Percentiles rank a stretch among this genome's conserved stretches.
These are phyloP conservation scores for Typhlomys cinereus DNA, from an alignment of 2,113 vertebrate genomes.

Conservation along the genomic window DNA sequence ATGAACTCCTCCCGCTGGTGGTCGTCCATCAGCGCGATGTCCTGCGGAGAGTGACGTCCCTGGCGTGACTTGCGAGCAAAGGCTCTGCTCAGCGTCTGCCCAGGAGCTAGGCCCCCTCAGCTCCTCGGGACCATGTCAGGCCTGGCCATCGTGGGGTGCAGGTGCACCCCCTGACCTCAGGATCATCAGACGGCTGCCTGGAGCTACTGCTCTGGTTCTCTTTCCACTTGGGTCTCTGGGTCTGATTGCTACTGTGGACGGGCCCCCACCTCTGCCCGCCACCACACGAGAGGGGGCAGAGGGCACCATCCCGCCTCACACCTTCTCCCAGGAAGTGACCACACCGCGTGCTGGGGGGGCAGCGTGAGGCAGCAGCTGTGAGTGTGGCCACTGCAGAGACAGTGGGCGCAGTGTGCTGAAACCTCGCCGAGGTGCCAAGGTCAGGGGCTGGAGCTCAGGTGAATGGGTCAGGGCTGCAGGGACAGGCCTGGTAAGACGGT, in stretches of 20 bases:
- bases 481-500: no score
- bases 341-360: neutral
- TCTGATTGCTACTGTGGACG: no score
- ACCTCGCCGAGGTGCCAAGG: neutral
- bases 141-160: neutral
- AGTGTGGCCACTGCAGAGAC: no score
- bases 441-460: neutral
- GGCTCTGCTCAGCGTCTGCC: neutral
- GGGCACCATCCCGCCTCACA: neutral
- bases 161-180: neutral
- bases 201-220: neutral
- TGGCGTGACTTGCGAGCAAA: rapidly evolving
- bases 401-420: no score
- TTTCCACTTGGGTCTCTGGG: no score
- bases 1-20: constrained; percentile 96
- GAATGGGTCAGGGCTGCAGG: neutral
- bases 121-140: no score
- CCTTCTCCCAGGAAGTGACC: neutral
- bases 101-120: neutral
- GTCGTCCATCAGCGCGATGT: constrained; percentile 98
- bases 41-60: constrained; percentile 80
- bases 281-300: no score
- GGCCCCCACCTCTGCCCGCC: no score
- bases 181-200: neutral
- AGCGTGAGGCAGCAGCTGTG: no score